Conservation (phyloP, 1,140 invertebrate genomes). For the Nilaparvata lugens region DNA sequence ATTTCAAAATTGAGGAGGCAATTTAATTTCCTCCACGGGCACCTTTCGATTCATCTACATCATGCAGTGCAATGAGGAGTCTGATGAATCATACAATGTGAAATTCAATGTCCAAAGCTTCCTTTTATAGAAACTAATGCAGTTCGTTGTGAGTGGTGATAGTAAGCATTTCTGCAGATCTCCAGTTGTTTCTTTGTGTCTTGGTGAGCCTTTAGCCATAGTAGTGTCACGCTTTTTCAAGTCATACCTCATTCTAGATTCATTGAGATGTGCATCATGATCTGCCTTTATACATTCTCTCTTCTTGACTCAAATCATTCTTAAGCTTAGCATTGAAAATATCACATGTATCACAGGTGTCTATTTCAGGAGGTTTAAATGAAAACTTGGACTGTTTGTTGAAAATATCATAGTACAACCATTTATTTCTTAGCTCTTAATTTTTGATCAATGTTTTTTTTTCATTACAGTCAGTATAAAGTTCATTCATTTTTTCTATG, state of each 20-base stretch:
- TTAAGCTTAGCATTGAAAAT: constrained; percentile 10
- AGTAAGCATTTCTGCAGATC: constrained; percentile 11
- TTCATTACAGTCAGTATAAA: constrained; percentile 10
- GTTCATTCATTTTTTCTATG: constrained; percentile 15
- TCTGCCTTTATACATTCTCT: constrained; percentile 10
- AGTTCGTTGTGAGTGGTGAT: constrained; percentile 13
- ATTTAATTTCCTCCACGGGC: constrained; percentile 16
- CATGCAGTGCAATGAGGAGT: constrained; percentile 11
- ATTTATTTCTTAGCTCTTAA: constrained; percentile 14
- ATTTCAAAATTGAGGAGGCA: constrained; percentile 13
- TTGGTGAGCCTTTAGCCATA: constrained; percentile 1
- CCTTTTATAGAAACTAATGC: constrained; percentile 16
- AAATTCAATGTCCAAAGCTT: constrained; percentile 15
- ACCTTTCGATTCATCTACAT: constrained; percentile 19
- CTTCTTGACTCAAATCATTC: constrained; percentile 14
- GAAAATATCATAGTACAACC: constrained; percentile 11
- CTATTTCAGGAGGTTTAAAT: constrained; percentile 16
- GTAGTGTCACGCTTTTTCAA: constrained; percentile 10
- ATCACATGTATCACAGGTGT: constrained; percentile 12
- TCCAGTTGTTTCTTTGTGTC: constrained; percentile 10
- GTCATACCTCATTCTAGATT: constrained; percentile 12
- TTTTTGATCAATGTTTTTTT: constrained; percentile 7
- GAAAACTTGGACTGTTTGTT: constrained; percentile 12
- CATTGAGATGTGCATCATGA: constrained; percentile 13
- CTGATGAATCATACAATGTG: constrained; percentile 15